Conservation (phyloP, 2,797 vertebrate species). For the Cichlasoma orientale region DNA sequence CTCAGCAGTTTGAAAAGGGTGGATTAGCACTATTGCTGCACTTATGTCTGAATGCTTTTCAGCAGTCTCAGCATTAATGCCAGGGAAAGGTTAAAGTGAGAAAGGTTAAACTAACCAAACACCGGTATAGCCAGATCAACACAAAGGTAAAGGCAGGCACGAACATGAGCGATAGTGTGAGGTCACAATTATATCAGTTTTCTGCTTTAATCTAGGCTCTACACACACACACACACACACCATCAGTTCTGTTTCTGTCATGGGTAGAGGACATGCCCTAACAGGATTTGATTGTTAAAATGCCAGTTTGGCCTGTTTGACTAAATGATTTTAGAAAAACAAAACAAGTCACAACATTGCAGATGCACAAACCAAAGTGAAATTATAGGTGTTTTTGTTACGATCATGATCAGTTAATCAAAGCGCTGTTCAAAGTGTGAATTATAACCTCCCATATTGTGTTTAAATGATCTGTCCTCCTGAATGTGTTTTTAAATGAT, state of each 20-base stretch:
- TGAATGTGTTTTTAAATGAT: background rate
- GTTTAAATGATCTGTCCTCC: background rate
- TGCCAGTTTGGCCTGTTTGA: slow-evolving; percentile 37
- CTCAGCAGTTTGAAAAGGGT: background rate
- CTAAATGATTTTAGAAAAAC: background rate
- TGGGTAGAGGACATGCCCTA: slow-evolving; percentile 13
- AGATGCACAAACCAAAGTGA: background rate
- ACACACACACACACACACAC: background rate
- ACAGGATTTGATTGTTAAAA: slow-evolving; percentile 52
- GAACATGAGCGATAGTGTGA: background rate
- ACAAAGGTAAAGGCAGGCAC: background rate
- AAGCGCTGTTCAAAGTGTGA: too few relatives aligned
- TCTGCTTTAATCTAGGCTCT: background rate
- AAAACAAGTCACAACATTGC: slow-evolving; percentile 28
- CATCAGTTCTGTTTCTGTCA: background rate
- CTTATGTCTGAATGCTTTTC: background rate
- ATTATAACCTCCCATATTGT: accelerated
- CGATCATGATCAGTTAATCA: too few relatives aligned
- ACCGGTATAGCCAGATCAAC: background rate
- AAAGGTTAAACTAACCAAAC: background rate
- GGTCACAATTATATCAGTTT: background rate
- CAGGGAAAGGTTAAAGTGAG: background rate
- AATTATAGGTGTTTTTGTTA: background rate
- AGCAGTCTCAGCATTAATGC: background rate
- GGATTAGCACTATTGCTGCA: background rate